Evolutionary conservation across 2,888 invertebrate genomes (phyloP).

Genomic region (Nomada ferruginata): DNA sequence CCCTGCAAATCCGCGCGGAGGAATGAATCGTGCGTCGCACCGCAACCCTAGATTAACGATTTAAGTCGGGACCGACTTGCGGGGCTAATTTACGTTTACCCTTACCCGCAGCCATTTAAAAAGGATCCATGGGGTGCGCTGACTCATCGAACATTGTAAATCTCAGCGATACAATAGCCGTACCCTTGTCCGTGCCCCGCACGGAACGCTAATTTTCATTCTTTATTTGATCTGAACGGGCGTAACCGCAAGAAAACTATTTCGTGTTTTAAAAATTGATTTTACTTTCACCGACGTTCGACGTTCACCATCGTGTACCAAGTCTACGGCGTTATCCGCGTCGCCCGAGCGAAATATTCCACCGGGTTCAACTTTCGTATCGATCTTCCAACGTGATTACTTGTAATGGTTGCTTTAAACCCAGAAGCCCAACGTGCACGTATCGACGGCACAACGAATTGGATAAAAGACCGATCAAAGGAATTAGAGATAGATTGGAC

Average conservation of each 20-base stretch:
- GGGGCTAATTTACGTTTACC: slow-evolving; percentile 27
- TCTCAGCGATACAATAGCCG: neutral
- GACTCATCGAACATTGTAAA: slow-evolving; percentile 62
- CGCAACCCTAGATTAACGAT: slow-evolving; percentile 33
- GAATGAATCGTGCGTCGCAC: too few relatives aligned
- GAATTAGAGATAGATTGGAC: slow-evolving; percentile 10
- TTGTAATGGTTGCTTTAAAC: slow-evolving; percentile 27
- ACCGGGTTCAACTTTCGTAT: slow-evolving; percentile 41
- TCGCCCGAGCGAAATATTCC: slow-evolving; percentile 47
- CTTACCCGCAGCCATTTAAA: slow-evolving; percentile 8
- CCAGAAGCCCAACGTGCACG: slow-evolving; percentile 17
- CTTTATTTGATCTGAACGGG: slow-evolving; percentile 51
- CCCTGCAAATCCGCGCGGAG: neutral
- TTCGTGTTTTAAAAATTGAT: slow-evolving; percentile 4
- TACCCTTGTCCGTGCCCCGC: neutral
- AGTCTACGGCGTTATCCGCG: slow-evolving; percentile 32
- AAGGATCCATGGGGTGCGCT: slow-evolving; percentile 33
- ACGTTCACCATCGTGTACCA: neutral
- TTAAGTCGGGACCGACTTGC: slow-evolving; percentile 37
- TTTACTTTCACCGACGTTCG: neutral
- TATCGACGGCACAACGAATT: slow-evolving; percentile 14
- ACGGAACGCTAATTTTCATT: slow-evolving; percentile 57
- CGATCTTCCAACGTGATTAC: slow-evolving; percentile 45
- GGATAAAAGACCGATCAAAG: slow-evolving; percentile 21
- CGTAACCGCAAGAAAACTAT: slow-evolving; percentile 50